These are phyloP conservation scores for Pollachius pollachius DNA, from an alignment of 2,113 vertebrate species.

Conservation along the genomic window DNA sequence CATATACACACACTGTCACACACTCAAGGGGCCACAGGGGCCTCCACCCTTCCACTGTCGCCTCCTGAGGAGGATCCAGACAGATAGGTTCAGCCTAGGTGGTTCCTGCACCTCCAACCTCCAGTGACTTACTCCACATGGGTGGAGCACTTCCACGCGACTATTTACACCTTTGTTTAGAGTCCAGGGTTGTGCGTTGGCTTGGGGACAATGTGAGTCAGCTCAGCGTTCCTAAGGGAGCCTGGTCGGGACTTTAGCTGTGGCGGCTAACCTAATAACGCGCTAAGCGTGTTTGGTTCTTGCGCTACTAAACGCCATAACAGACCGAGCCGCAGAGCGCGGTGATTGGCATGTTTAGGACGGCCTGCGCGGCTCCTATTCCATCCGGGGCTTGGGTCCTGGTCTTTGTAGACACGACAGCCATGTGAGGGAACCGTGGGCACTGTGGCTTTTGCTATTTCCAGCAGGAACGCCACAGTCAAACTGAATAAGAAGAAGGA, in stretches of 20 bases:
- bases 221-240: slow-evolving; percentile 6
- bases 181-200: background rate
- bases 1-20: background rate
- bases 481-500: no score
- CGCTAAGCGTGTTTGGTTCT: background rate
- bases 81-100: slow-evolving; percentile 1
- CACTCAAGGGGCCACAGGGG: background rate
- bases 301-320: slow-evolving; percentile 11
- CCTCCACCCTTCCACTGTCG: slow-evolving; percentile 29
- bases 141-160: background rate
- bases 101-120: slow-evolving; percentile 18
- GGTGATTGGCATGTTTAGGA: slow-evolving; percentile 56
- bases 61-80: slow-evolving; percentile 24
- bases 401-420: slow-evolving; percentile 56
- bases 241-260: background rate
- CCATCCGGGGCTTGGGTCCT: slow-evolving; percentile 40
- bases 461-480: slow-evolving; percentile 57
- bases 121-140: background rate
- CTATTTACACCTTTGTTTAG: background rate
- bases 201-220: background rate
- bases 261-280: no score
- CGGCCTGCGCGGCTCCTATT: slow-evolving; percentile 50
- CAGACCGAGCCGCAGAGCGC: slow-evolving; percentile 24
- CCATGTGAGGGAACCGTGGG: slow-evolving; percentile 38
- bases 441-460: slow-evolving; percentile 56